Base-by-base conservation (phyloP, 2,888 invertebrate species). In the Rhamphomyia laevipes region DNA sequence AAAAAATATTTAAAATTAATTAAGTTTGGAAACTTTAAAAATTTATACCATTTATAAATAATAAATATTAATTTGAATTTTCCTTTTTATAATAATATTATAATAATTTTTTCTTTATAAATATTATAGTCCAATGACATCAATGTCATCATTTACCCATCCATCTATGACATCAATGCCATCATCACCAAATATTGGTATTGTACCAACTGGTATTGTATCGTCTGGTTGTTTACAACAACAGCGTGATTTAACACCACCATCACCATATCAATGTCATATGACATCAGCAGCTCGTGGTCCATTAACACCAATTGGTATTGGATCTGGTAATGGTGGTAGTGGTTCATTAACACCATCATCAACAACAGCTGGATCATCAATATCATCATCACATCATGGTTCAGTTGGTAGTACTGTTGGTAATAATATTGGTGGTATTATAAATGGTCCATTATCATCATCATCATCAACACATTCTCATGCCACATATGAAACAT, bases 401-500 rank as follows among this genome's bases (percentile, higher is more conserved):
- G 10, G 4, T 33, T 33, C 21, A 21, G 6, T 21, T 11, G 33
- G 33, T 33, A 33, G 6, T 30, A 6, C 11, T 30, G 6, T 30
- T 9, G 11, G 30, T 33, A 33, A 33, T 33, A 33, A 13, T 13
- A 13, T 33, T 13, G 13, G n/a, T 35, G n/a, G 7, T 35, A 35
- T 27, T 7, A 7, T 27, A 27, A 27, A 27, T 43, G 30, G 13
- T 18, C 30, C 42, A 30, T 43, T 38, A 42, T 50, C 51, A 30
- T 55, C 47, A 51, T 49, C 50, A 54, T 60, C 50, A 57, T 61
- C 57, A 40, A 41, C 53, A 16, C 58, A 57, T 55, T 50, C 17
- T 45, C 58, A 46, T 49, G 10, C 68, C 41, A 65, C 69, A 48
- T 77, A 77, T 62, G 77, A 77, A 56, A 67, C 77, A n/a, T 73